Percentiles rank a stretch among this genome's conserved stretches.
phyloP scores from a whole-genome alignment of 2,797 vertebrate species.

The Myiotriccus ornatus region DNA sequence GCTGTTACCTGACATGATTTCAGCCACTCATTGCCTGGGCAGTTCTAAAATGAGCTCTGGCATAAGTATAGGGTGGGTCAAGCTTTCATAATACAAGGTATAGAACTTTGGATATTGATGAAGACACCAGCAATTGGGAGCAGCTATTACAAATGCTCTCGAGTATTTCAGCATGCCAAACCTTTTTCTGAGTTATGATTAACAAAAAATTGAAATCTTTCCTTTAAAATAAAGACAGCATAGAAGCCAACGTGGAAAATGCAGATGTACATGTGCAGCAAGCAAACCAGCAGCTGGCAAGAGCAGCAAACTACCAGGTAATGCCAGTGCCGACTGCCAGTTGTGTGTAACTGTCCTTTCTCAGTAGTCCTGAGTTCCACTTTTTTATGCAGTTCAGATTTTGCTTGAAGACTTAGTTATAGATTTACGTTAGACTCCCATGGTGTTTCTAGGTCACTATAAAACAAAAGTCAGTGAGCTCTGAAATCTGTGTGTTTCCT shows the following conservation, averaged over 20 bases:
- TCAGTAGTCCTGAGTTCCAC: background rate
- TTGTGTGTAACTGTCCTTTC: background rate
- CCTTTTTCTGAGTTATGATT: background rate
- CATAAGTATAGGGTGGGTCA: background rate
- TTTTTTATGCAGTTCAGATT: background rate
- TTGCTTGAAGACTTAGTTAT: background rate
- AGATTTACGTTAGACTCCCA: background rate
- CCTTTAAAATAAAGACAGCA: constrained; percentile 81
- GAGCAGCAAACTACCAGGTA: constrained; percentile 92
- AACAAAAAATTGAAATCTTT: background rate
- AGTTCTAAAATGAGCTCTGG: background rate
- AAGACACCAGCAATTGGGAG: background rate
- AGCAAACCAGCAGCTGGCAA: constrained; percentile 88
- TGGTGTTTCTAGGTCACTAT: background rate
- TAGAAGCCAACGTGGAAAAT: constrained; percentile 93
- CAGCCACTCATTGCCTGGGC: background rate
- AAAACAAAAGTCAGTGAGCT: background rate
- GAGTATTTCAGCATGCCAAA: background rate
- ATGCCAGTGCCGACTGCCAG: background rate
- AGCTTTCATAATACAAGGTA: background rate
- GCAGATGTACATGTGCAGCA: constrained; percentile 86
- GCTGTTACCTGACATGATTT: background rate
- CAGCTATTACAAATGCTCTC: background rate
- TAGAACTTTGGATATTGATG: background rate
- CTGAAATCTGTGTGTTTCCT: background rate